These are phyloP conservation scores for Apamea sordens DNA, from an alignment of 2,888 invertebrate genomes.

Conservation along the genomic window DNA sequence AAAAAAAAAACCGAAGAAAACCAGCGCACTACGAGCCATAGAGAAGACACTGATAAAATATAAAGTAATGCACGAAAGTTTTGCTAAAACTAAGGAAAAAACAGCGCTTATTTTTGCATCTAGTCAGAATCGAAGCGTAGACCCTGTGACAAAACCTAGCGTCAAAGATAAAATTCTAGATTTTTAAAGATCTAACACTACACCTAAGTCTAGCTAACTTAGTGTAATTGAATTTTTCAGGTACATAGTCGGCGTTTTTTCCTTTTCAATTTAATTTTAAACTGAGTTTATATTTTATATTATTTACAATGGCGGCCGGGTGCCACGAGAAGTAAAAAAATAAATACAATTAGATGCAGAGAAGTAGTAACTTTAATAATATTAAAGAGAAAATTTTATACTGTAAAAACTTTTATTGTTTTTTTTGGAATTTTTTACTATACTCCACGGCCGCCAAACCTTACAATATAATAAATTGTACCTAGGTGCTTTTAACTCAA, in stretches of 20 bases:
- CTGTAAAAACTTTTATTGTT: conserved; percentile 2
- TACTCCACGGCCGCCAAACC: conserved; percentile 57
- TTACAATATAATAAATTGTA: conserved; percentile 80
- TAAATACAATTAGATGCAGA: conserved; percentile 27
- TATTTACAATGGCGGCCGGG: conserved; percentile 80
- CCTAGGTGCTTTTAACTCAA: conserved; percentile 82
- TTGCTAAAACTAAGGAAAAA: conserved; percentile 52
- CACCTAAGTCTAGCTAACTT: conserved; percentile 85
- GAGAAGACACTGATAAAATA: conserved; percentile 27
- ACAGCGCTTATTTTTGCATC: conserved; percentile 46
- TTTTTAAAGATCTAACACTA: conserved; percentile 84
- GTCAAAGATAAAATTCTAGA: conserved; percentile 85
- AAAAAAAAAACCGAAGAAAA: conserved; percentile 32
- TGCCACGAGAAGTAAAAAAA: conserved; percentile 72
- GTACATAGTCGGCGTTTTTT: conserved; percentile 88
- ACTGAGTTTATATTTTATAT: conserved; percentile 71
- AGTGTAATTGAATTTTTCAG: conserved; percentile 89
- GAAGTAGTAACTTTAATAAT: conserved; percentile 15
- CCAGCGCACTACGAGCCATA: conserved; percentile 56
- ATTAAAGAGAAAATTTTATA: conserved; percentile 28
- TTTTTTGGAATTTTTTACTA: conserved; percentile 50
- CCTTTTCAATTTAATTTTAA: conserved; percentile 67
- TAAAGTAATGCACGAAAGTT: conserved; percentile 17
- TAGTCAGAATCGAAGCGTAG: conserved; percentile 79
- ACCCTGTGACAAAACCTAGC: conserved; percentile 89